Conservation (phyloP, 2,888 invertebrate genomes). For the Dendrolimus pini region DNA sequence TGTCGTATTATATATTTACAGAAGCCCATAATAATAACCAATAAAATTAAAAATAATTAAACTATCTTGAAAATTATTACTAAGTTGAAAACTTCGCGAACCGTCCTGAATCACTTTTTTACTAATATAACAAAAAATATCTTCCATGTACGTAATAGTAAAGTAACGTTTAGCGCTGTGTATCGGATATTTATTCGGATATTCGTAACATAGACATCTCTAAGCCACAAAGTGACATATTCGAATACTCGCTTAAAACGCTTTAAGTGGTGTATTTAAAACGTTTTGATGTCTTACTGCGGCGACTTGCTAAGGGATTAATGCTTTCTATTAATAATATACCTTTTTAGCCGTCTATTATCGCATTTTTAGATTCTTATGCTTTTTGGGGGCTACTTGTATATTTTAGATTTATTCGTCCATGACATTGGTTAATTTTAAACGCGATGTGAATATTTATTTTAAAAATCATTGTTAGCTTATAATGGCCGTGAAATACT, state of each 20-base stretch:
- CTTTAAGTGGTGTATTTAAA: conserved; percentile 28
- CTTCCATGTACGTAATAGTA: too few relatives aligned
- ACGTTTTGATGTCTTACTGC: conserved; percentile 11
- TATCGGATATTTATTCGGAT: not conserved
- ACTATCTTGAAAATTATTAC: too few relatives aligned
- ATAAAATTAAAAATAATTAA: too few relatives aligned
- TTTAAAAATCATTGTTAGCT: too few relatives aligned
- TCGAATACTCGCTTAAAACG: conserved; percentile 23
- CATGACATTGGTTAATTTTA: not conserved
- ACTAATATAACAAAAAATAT: too few relatives aligned
- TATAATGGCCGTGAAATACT: too few relatives aligned
- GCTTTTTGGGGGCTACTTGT: not conserved
- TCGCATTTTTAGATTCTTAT: conserved; percentile 3
- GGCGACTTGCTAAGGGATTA: conserved; percentile 3
- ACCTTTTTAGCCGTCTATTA: conserved; percentile 10
- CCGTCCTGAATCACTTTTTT: too few relatives aligned
- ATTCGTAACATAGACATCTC: not conserved
- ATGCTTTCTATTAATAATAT: conserved; percentile 18
- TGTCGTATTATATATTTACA: too few relatives aligned
- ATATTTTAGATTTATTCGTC: not conserved
- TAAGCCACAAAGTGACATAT: not conserved
- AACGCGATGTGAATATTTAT: too few relatives aligned
- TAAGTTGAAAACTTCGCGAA: too few relatives aligned
- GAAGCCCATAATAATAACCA: too few relatives aligned
- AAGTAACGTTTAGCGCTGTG: too few relatives aligned